Conservation (phyloP, 2,797 vertebrate genomes). For the Thunnus albacares region DNA sequence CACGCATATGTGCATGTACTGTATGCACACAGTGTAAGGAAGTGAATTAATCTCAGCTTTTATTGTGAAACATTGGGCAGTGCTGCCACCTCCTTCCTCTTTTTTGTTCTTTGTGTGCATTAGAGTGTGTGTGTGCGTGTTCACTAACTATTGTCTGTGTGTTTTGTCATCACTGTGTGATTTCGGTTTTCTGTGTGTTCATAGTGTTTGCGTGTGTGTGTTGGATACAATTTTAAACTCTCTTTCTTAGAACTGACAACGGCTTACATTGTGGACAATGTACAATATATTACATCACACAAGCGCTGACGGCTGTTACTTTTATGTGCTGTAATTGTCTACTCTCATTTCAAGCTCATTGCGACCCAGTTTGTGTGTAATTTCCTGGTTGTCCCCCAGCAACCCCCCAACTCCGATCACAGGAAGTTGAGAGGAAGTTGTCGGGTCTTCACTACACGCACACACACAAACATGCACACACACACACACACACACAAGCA, state of each 20-base stretch:
- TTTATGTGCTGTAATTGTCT: not conserved
- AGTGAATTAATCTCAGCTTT: slow-evolving; percentile 70
- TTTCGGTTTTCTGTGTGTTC: no score
- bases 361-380: slow-evolving; percentile 39
- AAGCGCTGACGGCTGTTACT: not conserved
- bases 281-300: not conserved
- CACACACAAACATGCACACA: slow-evolving; percentile 14
- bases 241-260: not conserved
- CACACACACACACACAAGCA: slow-evolving; percentile 1
- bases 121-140: not conserved
- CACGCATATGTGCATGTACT: not conserved
- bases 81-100: slow-evolving; percentile 48
- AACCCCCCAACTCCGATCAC: slow-evolving; percentile 74
- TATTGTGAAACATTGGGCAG: slow-evolving; percentile 67
- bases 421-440: slow-evolving; percentile 79
- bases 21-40: slow-evolving; percentile 39
- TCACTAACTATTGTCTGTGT: not conserved
- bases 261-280: not conserved
- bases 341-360: slow-evolving; percentile 21
- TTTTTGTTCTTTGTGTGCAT: slow-evolving; percentile 35
- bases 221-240: not conserved
- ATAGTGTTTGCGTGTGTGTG: not conserved
- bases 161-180: not conserved
- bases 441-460: slow-evolving; percentile 51
- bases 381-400: slow-evolving; percentile 74